These are phyloP conservation scores for Serilophus lunatus DNA, from an alignment of 2,113 vertebrate species.

Conservation along the genomic window DNA sequence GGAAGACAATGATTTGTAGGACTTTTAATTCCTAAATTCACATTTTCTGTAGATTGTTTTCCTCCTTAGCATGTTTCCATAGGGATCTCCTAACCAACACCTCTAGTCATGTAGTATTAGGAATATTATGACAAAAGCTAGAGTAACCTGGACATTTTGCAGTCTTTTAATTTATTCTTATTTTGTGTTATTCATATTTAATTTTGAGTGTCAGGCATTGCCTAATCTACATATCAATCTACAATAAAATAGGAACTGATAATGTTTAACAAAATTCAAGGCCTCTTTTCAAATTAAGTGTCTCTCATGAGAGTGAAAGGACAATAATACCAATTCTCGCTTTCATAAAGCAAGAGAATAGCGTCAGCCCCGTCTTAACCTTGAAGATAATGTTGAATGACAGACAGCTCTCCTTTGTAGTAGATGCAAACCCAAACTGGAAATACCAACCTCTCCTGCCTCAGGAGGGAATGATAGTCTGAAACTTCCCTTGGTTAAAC, in stretches of 20 bases:
- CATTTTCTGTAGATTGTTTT: background rate
- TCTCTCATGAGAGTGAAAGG: background rate
- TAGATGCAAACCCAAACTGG: background rate
- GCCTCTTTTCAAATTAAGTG: constrained; percentile 14
- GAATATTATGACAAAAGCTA: background rate
- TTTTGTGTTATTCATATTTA: constrained; percentile 9
- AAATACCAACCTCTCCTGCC: background rate
- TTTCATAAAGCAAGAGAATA: background rate
- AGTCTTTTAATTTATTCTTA: constrained; percentile 24
- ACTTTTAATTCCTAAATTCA: background rate
- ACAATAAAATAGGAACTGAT: constrained; percentile 8
- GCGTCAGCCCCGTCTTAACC: background rate
- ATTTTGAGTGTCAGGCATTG: background rate
- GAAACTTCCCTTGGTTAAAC: background rate
- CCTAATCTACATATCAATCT: background rate
- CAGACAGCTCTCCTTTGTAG: background rate
- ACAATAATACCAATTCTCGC: background rate
- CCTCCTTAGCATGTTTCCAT: background rate
- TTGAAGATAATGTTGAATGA: background rate
- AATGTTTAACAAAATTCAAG: constrained; percentile 33
- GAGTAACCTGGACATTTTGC: background rate
- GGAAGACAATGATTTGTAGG: background rate
- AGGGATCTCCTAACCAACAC: background rate
- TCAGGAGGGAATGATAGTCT: background rate
- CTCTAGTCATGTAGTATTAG: background rate